phyloP scores from a whole-genome alignment of 2,888 invertebrate genomes.

The Eueremaeus valkanovi region DNA sequence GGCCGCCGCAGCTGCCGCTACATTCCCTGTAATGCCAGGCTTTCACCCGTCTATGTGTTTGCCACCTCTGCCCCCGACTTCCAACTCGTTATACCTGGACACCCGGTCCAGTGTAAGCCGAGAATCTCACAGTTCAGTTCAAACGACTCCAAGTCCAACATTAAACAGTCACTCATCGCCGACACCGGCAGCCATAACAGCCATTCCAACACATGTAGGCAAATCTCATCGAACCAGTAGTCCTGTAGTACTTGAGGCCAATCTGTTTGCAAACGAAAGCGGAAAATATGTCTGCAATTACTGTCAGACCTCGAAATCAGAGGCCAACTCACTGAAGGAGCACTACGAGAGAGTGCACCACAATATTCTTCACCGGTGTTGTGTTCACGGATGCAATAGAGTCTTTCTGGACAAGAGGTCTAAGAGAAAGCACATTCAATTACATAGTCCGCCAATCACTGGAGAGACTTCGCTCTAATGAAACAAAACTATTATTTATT shows the following conservation, averaged over 20 bases:
- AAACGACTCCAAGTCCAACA: conserved; percentile 40
- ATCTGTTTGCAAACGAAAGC: conserved; percentile 63
- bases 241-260: conserved; percentile 59
- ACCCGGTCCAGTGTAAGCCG: conserved; percentile 12
- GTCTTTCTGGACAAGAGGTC: conserved; percentile 69
- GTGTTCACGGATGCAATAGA: conserved; percentile 70
- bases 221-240: conserved; percentile 25
- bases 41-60: conserved; percentile 10
- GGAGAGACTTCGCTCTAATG: background rate
- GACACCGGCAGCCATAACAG: too few relatives aligned
- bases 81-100: background rate
- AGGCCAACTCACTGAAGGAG: conserved; percentile 63
- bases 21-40: conserved; percentile 32
- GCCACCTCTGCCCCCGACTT: conserved; percentile 24
- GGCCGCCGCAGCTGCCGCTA: conserved; percentile 33
- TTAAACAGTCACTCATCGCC: conserved; percentile 34
- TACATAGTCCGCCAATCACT: conserved; percentile 1
- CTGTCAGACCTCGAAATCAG: conserved; percentile 64
- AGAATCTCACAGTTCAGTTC: conserved; percentile 34
- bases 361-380: conserved; percentile 67
- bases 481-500: background rate
- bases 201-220: background rate
- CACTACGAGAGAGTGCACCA: conserved; percentile 69
- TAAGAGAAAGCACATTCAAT: conserved; percentile 20
- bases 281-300: conserved; percentile 67